Percentiles rank a stretch among this genome's conserved stretches.
Conservation (phyloP, 2,113 vertebrate genomes). For the Nesogale talazaci region DNA sequence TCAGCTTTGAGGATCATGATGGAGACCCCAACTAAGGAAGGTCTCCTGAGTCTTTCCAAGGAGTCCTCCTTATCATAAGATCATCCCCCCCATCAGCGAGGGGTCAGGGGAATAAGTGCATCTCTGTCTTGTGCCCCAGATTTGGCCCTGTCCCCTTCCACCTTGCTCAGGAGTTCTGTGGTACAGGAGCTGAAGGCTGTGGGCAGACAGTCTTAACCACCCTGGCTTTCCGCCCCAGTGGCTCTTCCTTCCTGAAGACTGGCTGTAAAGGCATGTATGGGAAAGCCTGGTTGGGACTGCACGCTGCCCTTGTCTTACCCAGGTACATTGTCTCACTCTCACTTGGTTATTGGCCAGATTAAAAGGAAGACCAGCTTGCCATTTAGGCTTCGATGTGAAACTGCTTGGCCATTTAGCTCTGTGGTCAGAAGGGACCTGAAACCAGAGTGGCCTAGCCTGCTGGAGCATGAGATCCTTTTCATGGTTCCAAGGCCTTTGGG, state of each 20-base stretch:
- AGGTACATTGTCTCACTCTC: conserved; percentile 81
- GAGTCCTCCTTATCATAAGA: neutral
- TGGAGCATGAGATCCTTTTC: neutral
- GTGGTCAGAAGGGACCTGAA: conserved; percentile 73
- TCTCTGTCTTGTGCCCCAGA: neutral
- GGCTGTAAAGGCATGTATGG: conserved; percentile 78
- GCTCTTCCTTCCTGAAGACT: conserved; percentile 82
- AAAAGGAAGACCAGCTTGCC: conserved; percentile 81
- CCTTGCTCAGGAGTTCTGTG: conserved; percentile 12
- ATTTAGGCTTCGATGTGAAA: conserved; percentile 86
- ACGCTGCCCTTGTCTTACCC: conserved; percentile 82
- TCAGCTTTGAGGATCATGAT: neutral
- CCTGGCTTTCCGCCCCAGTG: conserved; percentile 72
- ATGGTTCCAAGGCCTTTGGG: neutral
- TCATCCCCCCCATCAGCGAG: neutral
- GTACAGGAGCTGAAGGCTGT: conserved; percentile 72
- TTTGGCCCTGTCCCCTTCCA: neutral
- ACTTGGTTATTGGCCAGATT: conserved; percentile 83
- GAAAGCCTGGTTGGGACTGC: conserved; percentile 80
- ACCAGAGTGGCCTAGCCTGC: conserved; percentile 50
- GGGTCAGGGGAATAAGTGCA: no score
- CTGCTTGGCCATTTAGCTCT: conserved; percentile 85
- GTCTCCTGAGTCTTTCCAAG: neutral
- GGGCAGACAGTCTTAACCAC: conserved; percentile 74
- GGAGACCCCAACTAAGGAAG: no score